Conservation (phyloP, 2,888 invertebrate genomes). For the Amblyjoppa proteus region DNA sequence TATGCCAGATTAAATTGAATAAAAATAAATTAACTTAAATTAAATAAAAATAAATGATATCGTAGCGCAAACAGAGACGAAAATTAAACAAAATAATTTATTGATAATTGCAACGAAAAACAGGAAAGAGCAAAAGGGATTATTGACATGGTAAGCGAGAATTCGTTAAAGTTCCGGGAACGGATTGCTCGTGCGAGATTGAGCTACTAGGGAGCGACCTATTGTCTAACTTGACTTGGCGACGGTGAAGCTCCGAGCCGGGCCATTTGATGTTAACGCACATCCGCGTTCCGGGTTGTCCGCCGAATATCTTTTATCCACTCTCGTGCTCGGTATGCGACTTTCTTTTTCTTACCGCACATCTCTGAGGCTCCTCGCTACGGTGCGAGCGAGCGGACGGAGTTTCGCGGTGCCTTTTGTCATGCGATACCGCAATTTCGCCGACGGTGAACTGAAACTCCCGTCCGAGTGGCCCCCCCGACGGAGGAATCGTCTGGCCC, state of each 20-base stretch:
- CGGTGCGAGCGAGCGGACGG: constrained; percentile 18
- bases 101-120: no score
- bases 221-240: constrained; percentile 17
- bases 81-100: no score
- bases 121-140: no score
- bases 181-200: constrained; percentile 42
- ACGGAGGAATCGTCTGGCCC: constrained; percentile 12
- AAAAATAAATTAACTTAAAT: no score
- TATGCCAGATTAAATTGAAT: no score
- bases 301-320: background rate
- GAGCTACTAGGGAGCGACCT: constrained; percentile 59
- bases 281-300: background rate
- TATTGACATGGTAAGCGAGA: background rate
- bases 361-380: constrained; percentile 32
- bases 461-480: constrained; percentile 4
- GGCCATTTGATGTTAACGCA: background rate
- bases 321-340: constrained; percentile 1
- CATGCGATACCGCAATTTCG: constrained; percentile 28
- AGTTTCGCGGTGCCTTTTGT: constrained; percentile 64
- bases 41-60: no score
- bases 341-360: background rate
- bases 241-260: background rate
- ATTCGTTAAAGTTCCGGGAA: constrained; percentile 8
- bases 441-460: constrained; percentile 18
- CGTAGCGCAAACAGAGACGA: no score